Base-by-base conservation (phyloP, 2,797 vertebrate genomes). In the Mareca penelope region DNA sequence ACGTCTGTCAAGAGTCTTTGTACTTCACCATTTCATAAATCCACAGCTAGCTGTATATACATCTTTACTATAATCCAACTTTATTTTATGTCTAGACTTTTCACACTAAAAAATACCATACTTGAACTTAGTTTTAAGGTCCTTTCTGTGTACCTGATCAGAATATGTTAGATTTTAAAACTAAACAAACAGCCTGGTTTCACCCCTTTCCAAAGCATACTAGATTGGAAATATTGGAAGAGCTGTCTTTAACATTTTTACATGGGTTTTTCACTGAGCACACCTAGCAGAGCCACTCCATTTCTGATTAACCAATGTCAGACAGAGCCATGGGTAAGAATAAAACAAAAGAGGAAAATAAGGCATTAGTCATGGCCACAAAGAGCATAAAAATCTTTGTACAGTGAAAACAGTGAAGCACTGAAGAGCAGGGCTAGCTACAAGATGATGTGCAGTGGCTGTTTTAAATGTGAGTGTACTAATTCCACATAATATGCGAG, bases 1-100 rank as follows among this genome's bases (percentile, higher is more conserved):
- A 33, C 42, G 85, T 93, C 96, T 96, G 68, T 61, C 80, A 91
- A 44, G 24, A 85, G 56, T 80, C 79, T 96, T 95, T 90, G 78
- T 95, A 80, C 76, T 86, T 96, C 88, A 95, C 64, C 65, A 69
- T 97, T 95, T 97, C 83, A 90, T 96, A 97, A 97, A 97, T 95
- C 89, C 70, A 77, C 60, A 93, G 52, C 77, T 83, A 75, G 68
- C 35, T 94, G 87, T 92, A 95, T 90, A 91, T 82, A 59, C 37
- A 39, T 93, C 79, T 95, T 94, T 89, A 85, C 63, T 95, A 83
- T 90, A 96, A 96, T 93, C 89, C 76, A 94, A 80, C 61, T 95
- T 94, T 96, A 93, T 93, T 96, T 96, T 93, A 93, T 71, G 69
- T 90, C 95, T 94, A 91, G 81, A 86, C 29, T 83, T 95, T 93